Evolutionary conservation across 2,113 vertebrate genomes (phyloP).

Genomic region (Chloropsis hardwickii): DNA sequence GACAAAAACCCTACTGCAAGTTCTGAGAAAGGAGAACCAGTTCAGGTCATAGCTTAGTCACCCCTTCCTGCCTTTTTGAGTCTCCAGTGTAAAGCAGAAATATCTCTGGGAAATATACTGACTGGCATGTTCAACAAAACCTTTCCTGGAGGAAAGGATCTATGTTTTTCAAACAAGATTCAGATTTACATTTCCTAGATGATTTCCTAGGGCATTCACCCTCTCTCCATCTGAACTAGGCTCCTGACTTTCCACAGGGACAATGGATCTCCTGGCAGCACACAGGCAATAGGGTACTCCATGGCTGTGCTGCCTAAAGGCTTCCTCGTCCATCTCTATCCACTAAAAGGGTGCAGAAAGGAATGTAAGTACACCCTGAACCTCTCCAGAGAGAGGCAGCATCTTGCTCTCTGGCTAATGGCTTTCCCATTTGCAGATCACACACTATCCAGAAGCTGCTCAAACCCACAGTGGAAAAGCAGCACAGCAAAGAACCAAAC

Average conservation of each 20-base stretch:
- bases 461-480: not conserved
- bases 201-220: not conserved
- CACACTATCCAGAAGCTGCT: not conserved
- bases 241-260: not conserved
- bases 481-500: not conserved
- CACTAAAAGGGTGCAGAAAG: not conserved
- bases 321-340: not conserved
- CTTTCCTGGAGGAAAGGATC: not conserved
- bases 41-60: not conserved
- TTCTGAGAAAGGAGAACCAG: not conserved
- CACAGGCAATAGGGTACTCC: rapidly evolving
- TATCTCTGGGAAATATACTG: not conserved
- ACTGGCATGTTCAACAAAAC: not conserved
- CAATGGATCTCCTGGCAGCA: not conserved
- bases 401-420: not conserved
- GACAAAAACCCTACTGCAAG: not conserved
- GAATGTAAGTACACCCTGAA: rapidly evolving
- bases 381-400: not conserved
- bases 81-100: not conserved
- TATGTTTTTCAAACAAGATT: not conserved
- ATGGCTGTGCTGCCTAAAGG: not conserved
- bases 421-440: not conserved
- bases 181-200: not conserved
- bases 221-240: rapidly evolving
- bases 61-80: not conserved